Base-by-base conservation (phyloP, 2,113 vertebrate genomes). In the Nerophis lumbriciformis region DNA sequence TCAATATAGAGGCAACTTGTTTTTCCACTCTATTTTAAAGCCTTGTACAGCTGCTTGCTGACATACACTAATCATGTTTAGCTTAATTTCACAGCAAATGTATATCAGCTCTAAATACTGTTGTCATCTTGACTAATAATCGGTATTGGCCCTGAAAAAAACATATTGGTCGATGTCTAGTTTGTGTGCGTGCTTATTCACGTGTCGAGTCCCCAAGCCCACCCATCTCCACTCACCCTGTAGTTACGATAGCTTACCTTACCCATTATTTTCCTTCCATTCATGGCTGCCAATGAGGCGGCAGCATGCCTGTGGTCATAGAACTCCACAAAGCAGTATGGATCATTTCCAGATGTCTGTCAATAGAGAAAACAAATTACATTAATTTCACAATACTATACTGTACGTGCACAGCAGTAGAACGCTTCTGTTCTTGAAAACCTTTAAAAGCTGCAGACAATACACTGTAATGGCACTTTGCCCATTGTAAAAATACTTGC, bases 221-320 rank as follows among this genome's bases (percentile, higher is more conserved):
- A 71, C 78, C 76, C 76, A 8, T 67, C 67, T 76, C 88, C 84
- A 90, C 89, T 93, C 93, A 92, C 91, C 90, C 88, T 85, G 68
- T 77, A 92, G 87, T 86, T 85, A 88, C 38, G 89, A 90, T 88
- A 92, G 83, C 94, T 93, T 97, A 99, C 97, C 95, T 99, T 99
- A 93, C 97, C 97, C 94, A 99, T 95, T 92, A 98, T 99, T 93
- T 99, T 99, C 91, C 96, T 91, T 79, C 97, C 97, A 63, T 99
- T 99, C 94, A 99, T 99, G 51, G 97, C 97, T 72, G 95, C 96
- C 83, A 99, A 83, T 0, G 97, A 95, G 11, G 97, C 95, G 49
- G 95, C 95, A 63, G 95, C 97, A 59, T 98, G 96, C 79, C 94
- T 94, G 88, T 98, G 95, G 83, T 99, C 97, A 70, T 94, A 97